These are phyloP conservation scores for Eumaeus atala DNA, from an alignment of 1,140 invertebrate genomes.

Conservation along the genomic window DNA sequence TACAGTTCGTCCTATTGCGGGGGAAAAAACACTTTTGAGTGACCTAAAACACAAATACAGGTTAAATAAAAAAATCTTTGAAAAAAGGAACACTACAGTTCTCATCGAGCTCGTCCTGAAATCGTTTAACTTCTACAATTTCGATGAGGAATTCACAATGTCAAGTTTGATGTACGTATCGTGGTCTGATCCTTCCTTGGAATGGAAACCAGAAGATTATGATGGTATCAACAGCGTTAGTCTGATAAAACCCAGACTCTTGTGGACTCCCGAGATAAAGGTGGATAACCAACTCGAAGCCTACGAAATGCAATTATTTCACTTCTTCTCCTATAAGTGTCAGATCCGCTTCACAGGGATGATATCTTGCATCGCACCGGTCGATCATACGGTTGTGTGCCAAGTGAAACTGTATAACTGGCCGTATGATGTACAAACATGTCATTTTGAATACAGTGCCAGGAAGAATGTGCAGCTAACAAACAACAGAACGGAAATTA, in stretches of 20 bases:
- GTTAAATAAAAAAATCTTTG: slow-evolving; percentile 1
- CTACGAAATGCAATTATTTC: background rate
- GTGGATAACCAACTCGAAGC: slow-evolving; percentile 15
- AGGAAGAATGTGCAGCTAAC: slow-evolving; percentile 19
- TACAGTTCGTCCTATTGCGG: background rate
- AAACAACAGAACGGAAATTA: slow-evolving; percentile 13
- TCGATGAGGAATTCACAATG: slow-evolving; percentile 26
- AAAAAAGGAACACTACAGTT: slow-evolving; percentile 18
- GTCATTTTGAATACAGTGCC: slow-evolving; percentile 24
- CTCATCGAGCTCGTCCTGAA: slow-evolving; percentile 23
- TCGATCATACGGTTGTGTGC: slow-evolving; percentile 18
- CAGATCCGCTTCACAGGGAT: slow-evolving; percentile 10
- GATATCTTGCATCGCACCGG: slow-evolving; percentile 17
- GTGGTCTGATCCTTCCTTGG: slow-evolving; percentile 27
- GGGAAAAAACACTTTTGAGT: background rate
- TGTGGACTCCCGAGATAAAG: slow-evolving; percentile 27
- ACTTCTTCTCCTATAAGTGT: slow-evolving; percentile 7
- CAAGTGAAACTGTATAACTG: slow-evolving; percentile 25
- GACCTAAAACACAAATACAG: background rate
- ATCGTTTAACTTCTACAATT: slow-evolving; percentile 25
- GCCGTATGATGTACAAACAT: slow-evolving; percentile 37
- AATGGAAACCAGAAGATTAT: slow-evolving; percentile 30
- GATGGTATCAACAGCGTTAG: slow-evolving; percentile 14
- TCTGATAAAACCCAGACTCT: background rate
- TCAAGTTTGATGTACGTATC: slow-evolving; percentile 20